These are phyloP conservation scores for Papilio aristodemus DNA, from an alignment of 1,140 invertebrate species.

Conservation along the genomic window DNA sequence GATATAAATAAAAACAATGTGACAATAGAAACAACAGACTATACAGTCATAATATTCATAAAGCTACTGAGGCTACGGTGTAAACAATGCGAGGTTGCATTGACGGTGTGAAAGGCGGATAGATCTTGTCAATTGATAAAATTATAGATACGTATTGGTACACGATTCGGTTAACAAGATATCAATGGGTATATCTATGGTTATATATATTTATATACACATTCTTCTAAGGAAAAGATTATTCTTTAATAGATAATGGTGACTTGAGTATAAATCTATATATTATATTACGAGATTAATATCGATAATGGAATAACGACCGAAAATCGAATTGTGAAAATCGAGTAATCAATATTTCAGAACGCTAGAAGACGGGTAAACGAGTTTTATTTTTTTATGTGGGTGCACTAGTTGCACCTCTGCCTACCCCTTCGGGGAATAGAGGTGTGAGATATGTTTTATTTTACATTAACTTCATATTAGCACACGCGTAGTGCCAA, in stretches of 20 bases:
- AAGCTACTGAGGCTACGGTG: conserved; percentile 4
- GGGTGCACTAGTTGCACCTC: too few species aligned
- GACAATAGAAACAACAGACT: conserved; percentile 14
- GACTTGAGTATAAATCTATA: not conserved
- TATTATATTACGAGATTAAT: not conserved
- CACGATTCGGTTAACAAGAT: conserved; percentile 5
- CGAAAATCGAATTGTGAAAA: too few species aligned
- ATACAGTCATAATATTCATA: conserved; percentile 18
- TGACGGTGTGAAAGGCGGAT: conserved; percentile 19
- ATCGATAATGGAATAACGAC: not conserved
- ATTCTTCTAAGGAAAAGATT: not conserved
- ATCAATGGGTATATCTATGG: not conserved
- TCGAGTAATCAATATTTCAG: too few species aligned
- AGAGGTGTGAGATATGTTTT: too few species aligned
- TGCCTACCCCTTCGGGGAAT: too few species aligned
- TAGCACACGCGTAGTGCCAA: too few species aligned
- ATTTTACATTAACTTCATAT: too few species aligned
- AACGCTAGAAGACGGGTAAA: too few species aligned
- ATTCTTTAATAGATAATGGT: not conserved
- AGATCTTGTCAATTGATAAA: conserved; percentile 14
- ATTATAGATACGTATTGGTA: conserved; percentile 25
- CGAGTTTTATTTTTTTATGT: too few species aligned
- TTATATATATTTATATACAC: conserved; percentile 3
- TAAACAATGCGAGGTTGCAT: conserved; percentile 3
- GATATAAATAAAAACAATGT: conserved; percentile 12